A percentile compares a stretch with the other conserved stretches of the same genome.
These are phyloP conservation scores for Hydrotaea cyrtoneurina DNA, from an alignment of 2,888 invertebrate genomes.

Conservation along the genomic window DNA sequence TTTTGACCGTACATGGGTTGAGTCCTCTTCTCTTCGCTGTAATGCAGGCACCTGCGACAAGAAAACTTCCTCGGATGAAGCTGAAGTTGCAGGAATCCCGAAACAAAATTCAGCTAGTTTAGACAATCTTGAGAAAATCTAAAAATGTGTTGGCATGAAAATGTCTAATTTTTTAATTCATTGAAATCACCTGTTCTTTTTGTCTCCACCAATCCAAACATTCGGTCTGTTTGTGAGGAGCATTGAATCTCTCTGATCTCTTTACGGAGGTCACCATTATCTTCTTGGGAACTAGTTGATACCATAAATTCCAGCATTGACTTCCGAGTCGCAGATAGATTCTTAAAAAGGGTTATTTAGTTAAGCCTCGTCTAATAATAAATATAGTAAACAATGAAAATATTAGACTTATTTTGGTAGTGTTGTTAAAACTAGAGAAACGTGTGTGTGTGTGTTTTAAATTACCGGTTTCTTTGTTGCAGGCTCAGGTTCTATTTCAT, in stretches of 20 bases:
- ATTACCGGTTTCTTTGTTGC: constrained; percentile 33
- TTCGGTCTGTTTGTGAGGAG: background rate
- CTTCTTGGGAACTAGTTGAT: background rate
- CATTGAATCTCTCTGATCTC: background rate
- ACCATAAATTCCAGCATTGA: constrained; percentile 22
- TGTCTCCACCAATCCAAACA: background rate
- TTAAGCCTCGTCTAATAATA: background rate
- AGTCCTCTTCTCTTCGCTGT: constrained; percentile 25
- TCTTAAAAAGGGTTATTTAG: constrained; percentile 15
- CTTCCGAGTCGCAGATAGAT: constrained; percentile 34
- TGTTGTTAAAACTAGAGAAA: background rate
- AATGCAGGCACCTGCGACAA: constrained; percentile 35
- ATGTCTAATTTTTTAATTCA: background rate
- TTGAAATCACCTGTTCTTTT: background rate
- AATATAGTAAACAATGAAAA: background rate
- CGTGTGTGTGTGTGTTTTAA: background rate
- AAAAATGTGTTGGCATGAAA: background rate
- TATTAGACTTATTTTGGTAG: background rate
- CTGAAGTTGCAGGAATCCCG: constrained; percentile 33
- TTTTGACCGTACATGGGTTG: constrained; percentile 23
- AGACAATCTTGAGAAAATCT: constrained; percentile 29
- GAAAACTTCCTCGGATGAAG: constrained; percentile 41
- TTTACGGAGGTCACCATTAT: background rate
- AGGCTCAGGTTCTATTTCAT: background rate
- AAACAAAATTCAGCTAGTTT: constrained; percentile 37